phyloP scores from a whole-genome alignment of 2,113 vertebrate species.

The Seriola dumerili region DNA sequence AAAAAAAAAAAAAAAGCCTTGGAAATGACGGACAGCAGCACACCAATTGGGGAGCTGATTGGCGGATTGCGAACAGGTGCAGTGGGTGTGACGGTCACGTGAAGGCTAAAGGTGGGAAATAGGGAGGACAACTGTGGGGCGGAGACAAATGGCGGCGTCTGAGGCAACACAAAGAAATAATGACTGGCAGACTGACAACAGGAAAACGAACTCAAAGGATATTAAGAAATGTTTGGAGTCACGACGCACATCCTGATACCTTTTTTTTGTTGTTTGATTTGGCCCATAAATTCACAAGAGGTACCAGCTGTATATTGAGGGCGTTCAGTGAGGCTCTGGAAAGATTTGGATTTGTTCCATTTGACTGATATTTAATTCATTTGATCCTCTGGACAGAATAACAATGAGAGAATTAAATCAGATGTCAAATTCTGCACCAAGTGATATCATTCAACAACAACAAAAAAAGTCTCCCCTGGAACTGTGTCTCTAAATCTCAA shows the following conservation, averaged over 20 bases:
- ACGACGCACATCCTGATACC: background rate
- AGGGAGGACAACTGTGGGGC: too few relatives aligned
- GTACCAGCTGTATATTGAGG: slow-evolving; percentile 1
- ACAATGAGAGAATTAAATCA: slow-evolving; percentile 1
- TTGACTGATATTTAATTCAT: slow-evolving; percentile 42
- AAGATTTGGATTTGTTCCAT: slow-evolving; percentile 42
- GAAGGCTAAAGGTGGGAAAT: background rate
- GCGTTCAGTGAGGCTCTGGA: background rate
- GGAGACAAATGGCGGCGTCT: background rate
- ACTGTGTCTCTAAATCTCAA: background rate
- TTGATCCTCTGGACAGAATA: background rate
- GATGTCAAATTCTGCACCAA: background rate
- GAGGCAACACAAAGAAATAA: background rate
- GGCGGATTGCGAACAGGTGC: background rate
- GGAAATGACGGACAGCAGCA: background rate
- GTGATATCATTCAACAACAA: background rate
- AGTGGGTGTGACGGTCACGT: slow-evolving; percentile 4
- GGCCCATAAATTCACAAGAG: background rate
- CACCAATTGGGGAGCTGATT: background rate
- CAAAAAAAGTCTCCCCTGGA: background rate
- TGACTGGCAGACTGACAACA: background rate
- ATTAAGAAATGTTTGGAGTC: background rate
- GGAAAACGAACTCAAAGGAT: background rate
- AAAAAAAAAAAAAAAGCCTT: background rate
- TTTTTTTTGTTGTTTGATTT: background rate